Evolutionary conservation across 2,888 invertebrate species (phyloP), one percentile per base, ranked within the genome.

Genomic region (Caenorhabditis panamensis): DNA sequence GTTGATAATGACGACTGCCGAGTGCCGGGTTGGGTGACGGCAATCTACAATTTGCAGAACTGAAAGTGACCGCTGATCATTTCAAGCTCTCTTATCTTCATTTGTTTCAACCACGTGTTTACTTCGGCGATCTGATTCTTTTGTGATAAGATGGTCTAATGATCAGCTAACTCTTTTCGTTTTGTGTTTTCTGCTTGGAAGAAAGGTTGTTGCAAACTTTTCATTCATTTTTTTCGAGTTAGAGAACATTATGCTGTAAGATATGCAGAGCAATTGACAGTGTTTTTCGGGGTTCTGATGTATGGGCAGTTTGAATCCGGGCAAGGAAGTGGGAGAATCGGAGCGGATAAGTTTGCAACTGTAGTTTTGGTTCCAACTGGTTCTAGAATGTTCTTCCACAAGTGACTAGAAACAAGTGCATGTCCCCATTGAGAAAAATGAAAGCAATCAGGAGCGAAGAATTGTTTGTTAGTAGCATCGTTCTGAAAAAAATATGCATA

Each of bases 371-470:
- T 41, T 22, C 85, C 85, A 13, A 87, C 86, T n/a, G 87, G 86
- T 49, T 87, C 82, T 1, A 88, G 61, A 37, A 88, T 87, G 71
- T 88, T 88, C 22, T 88, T 87, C 88, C 88, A 88, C 51, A 88
- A 54, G 66, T 81, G 79, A 8, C 82, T 82, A 41, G 85, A 71
- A 36, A 85, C 85, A 18, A 86, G 67, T 24, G 84, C 86, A 73
- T 88, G 88, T 16, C 87, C 87, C 59, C 75, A 84, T 72, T 85
- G 86, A 0, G 88, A 84, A 59, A 88, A 89, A 68, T 89, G 89
- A 86, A 88, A 89, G 64, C 89, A 89, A 72, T 89, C 88, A 6
- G 88, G 87, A 1, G 87, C 84, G 54, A 87, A 87, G 75, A 86
- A 87, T 4, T 59, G 73, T 64, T 84, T 78, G 36, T 71, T 63